Conservation (phyloP, 1,140 invertebrate genomes). For the Argopecten irradians region DNA sequence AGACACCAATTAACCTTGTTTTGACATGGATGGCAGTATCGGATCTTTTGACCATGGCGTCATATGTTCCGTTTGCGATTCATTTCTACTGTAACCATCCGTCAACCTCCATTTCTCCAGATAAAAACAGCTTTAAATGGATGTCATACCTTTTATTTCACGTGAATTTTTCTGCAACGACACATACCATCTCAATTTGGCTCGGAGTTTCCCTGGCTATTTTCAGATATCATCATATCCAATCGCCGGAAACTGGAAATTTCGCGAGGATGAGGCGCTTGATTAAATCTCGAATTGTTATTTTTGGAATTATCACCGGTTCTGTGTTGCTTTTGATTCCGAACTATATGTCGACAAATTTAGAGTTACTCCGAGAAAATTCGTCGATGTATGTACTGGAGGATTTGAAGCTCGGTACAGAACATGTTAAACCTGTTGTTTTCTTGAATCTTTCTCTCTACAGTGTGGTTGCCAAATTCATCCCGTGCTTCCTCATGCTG, state of each 20-base stretch:
- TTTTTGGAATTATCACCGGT: constrained; percentile 84
- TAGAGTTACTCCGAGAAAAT: constrained; percentile 41
- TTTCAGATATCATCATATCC: constrained; percentile 82
- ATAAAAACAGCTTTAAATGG: constrained; percentile 67
- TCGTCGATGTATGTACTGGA: constrained; percentile 74
- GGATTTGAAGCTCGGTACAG: constrained; percentile 63
- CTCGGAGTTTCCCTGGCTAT: constrained; percentile 93
- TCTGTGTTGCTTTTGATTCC: constrained; percentile 88
- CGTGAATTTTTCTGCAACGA: constrained; percentile 84
- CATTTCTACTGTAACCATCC: constrained; percentile 78
- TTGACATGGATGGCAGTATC: constrained; percentile 89
- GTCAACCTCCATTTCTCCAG: constrained; percentile 53
- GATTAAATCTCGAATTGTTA: constrained; percentile 81
- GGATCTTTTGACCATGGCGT: constrained; percentile 91
- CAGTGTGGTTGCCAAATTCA: constrained; percentile 73
- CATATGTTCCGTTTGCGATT: constrained; percentile 89
- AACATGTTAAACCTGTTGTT: constrained; percentile 54
- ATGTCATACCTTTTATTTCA: constrained; percentile 69
- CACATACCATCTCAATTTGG: constrained; percentile 96
- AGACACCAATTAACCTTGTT: constrained; percentile 88
- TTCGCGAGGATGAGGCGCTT: constrained; percentile 82
- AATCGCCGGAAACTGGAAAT: constrained; percentile 85
- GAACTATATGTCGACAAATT: constrained; percentile 81
- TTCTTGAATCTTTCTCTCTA: constrained; percentile 70
- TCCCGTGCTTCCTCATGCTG: constrained; percentile 78